Percentiles rank a stretch among this genome's conserved stretches.
These are phyloP conservation scores for Daubentonia madagascariensis DNA, from an alignment of 2,113 vertebrate genomes.

Conservation along the genomic window DNA sequence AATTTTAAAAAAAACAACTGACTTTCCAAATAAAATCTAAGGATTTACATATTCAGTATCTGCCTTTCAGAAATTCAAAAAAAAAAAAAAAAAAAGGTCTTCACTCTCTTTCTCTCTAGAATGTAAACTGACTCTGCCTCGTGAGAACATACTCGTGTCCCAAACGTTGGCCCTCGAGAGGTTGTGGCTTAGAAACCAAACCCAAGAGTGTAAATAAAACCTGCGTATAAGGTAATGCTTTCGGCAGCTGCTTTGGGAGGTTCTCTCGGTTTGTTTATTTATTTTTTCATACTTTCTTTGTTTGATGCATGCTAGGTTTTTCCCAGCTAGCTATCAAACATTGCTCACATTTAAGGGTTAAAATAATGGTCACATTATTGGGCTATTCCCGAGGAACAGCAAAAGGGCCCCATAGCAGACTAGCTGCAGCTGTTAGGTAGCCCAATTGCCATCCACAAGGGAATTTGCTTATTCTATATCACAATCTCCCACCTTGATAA, in stretches of 20 bases:
- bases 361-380: slow-evolving; percentile 69
- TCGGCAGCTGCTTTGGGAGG: background rate
- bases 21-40: background rate
- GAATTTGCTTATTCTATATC: slow-evolving; percentile 64
- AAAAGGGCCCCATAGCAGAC: background rate
- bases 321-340: background rate
- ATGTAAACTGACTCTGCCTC: slow-evolving; percentile 9
- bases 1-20: background rate
- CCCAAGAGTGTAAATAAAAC: slow-evolving; percentile 61
- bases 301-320: slow-evolving; percentile 25
- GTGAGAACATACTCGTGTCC: slow-evolving; percentile 29
- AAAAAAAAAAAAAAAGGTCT: background rate
- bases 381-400: slow-evolving; percentile 34
- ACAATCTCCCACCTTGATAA: slow-evolving; percentile 48
- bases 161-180: slow-evolving; percentile 42
- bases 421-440: slow-evolving; percentile 53
- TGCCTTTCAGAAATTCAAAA: background rate
- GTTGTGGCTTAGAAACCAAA: slow-evolving; percentile 64
- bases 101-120: background rate
- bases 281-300: slow-evolving; percentile 14
- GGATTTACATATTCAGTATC: background rate
- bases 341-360: slow-evolving; percentile 51
- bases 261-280: background rate
- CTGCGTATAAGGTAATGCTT: background rate
- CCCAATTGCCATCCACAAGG: slow-evolving; percentile 51